These are phyloP conservation scores for Mechanitis messenoides DNA, from an alignment of 2,888 invertebrate genomes.

Conservation along the genomic window DNA sequence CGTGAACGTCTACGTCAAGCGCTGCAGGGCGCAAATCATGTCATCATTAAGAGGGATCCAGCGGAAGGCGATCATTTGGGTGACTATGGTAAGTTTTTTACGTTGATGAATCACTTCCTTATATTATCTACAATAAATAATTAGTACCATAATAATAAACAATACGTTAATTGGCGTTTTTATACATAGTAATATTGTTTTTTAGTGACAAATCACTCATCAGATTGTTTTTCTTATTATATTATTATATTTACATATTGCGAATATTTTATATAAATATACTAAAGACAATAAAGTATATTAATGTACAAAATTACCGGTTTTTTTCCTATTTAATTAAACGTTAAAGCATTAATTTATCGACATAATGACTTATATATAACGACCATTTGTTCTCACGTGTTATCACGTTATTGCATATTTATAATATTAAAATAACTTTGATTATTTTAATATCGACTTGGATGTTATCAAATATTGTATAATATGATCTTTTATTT, in stretches of 20 bases:
- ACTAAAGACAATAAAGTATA: no score
- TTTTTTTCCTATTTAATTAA: neutral
- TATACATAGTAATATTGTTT: neutral
- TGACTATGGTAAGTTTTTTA: constrained; percentile 84
- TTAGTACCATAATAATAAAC: neutral
- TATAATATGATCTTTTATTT: neutral
- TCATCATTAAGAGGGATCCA: constrained; percentile 83
- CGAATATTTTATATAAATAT: no score
- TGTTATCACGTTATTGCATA: constrained; percentile 3
- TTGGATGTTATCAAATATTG: no score
- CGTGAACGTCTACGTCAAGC: constrained; percentile 54
- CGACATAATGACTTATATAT: neutral
- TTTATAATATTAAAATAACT: neutral
- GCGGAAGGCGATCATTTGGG: constrained; percentile 79
- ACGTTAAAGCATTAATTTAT: constrained; percentile 1
- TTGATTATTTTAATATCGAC: neutral
- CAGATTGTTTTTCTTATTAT: neutral
- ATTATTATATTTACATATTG: neutral
- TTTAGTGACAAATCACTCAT: neutral
- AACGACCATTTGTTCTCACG: neutral
- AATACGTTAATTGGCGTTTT: neutral
- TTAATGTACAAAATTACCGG: no score
- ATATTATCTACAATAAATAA: neutral
- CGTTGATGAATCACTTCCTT: no score
- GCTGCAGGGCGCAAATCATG: constrained; percentile 80